Base-by-base conservation (phyloP, 2,113 vertebrate species). In the Pelecanus crispus region DNA sequence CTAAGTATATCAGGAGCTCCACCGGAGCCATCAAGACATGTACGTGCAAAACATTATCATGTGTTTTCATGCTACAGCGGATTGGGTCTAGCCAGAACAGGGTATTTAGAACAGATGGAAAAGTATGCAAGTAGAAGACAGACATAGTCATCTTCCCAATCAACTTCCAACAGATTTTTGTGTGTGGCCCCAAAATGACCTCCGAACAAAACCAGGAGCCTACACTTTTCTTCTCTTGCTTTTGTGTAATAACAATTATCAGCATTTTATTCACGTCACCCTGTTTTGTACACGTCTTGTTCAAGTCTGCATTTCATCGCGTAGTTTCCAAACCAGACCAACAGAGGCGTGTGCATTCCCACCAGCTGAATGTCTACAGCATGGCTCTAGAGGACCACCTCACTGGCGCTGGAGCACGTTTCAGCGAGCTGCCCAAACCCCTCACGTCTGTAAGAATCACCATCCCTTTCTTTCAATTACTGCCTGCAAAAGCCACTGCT, bases 201-300 rank as follows among this genome's bases (percentile, higher is more conserved):
- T 74, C 44, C 0, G 0, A 61, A 63, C 44, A 47, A 36, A 67
- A 19, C 3, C 17, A 24, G 34, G 29, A 59, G 73, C 25, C 28
- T 16, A 19, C 5, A 6, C 12, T 34, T 49, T 17, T 25, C 68
- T 53, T 13, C 70, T 38, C 50, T 28, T 65, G 8, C 55, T 81
- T 65, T 31, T 66, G 34, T 4, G 11, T 25, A n/a, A 2, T 42
- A 81, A 77, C 32, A 63, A 3, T 15, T 28, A 31, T 4, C 36
- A 45, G 49, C 45, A 11, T 45, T 87, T 78, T 14, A 26, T 0
- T 42, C 40, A 34, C 1, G 1, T 20, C 22, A 11, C 2, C 44
- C 28, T 38, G 34, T 3, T 58, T 32, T 29, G 32, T 3, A 36
- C 13, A 16, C 18, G 10, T 1, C 63, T 32, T 5, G 13, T 25